phyloP scores from a whole-genome alignment of 1,140 invertebrate species.

The Aphidius ervi region DNA sequence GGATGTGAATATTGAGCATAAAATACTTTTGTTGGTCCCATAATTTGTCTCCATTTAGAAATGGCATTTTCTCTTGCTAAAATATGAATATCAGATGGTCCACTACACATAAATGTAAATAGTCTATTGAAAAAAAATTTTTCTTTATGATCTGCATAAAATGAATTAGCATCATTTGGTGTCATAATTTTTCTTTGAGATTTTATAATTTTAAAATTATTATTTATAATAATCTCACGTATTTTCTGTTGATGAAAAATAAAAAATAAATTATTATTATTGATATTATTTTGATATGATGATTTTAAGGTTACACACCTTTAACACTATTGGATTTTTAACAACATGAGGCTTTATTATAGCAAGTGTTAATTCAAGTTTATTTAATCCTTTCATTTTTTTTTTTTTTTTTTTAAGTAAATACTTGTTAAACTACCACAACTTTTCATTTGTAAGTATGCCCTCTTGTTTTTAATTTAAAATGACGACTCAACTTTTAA shows the following conservation, averaged over 20 bases:
- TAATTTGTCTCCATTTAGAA: conserved; percentile 70
- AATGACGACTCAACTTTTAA: no score
- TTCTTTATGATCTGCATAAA: conserved; percentile 78
- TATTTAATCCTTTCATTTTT: conserved; percentile 33
- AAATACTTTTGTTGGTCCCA: conserved; percentile 86
- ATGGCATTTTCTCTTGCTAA: conserved; percentile 74
- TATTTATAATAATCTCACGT: conserved; percentile 62
- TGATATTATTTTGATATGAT: background rate
- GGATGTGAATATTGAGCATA: conserved; percentile 75
- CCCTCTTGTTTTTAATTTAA: no score
- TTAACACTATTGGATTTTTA: conserved; percentile 63
- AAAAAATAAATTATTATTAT: conserved; percentile 25
- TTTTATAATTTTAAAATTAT: conserved; percentile 72
- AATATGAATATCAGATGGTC: conserved; percentile 73
- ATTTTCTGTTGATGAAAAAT: conserved; percentile 55
- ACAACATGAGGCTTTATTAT: conserved; percentile 73
- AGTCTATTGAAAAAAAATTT: conserved; percentile 88
- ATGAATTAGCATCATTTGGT: conserved; percentile 63
- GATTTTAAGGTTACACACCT: conserved; percentile 34
- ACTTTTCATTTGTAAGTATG: no score
- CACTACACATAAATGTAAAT: conserved; percentile 83
- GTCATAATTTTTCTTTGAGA: conserved; percentile 64
- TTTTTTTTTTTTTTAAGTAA: conserved; percentile 1
- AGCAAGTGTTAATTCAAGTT: conserved; percentile 61
- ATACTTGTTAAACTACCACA: no score